Percentiles rank a stretch among this genome's conserved stretches.
Conservation (phyloP, 2,888 invertebrate species). For the Oegoconia quadripuncta region DNA sequence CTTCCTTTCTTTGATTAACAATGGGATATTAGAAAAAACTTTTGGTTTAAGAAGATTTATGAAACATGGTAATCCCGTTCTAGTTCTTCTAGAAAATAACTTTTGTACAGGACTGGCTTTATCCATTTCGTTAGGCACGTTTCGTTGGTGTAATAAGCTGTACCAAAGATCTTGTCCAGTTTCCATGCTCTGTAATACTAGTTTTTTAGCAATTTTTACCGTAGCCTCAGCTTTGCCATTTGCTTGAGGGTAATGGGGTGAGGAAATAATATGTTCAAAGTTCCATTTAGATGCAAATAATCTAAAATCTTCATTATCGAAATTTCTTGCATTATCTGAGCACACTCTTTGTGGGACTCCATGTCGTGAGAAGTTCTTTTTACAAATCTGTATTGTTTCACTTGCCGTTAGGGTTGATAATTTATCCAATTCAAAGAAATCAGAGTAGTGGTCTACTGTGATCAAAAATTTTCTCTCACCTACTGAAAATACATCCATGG, state of each 20-base stretch:
- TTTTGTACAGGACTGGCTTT: conserved; percentile 1
- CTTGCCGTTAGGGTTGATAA: background rate
- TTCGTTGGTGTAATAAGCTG: background rate
- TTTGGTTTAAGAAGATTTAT: background rate
- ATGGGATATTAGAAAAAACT: background rate
- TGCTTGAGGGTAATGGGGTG: too few relatives aligned
- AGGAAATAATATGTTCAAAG: too few relatives aligned
- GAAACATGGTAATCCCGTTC: background rate
- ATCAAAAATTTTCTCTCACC: too few relatives aligned
- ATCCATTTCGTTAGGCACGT: background rate
- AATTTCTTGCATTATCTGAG: background rate
- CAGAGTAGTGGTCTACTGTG: too few relatives aligned
- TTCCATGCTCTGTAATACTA: background rate
- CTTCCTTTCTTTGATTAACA: background rate
- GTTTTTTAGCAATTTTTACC: conserved; percentile 1
- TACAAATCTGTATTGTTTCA: conserved; percentile 1
- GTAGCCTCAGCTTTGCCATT: too few relatives aligned
- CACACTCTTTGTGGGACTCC: background rate
- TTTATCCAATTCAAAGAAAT: background rate
- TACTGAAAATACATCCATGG: conserved; percentile 2
- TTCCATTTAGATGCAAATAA: too few relatives aligned
- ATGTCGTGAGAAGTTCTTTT: background rate
- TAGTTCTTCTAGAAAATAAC: conserved; percentile 3
- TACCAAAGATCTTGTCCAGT: conserved; percentile 1
- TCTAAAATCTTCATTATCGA: too few relatives aligned